These are phyloP conservation scores for Fistularia commersonii DNA, from an alignment of 2,797 vertebrate genomes.

Conservation along the genomic window DNA sequence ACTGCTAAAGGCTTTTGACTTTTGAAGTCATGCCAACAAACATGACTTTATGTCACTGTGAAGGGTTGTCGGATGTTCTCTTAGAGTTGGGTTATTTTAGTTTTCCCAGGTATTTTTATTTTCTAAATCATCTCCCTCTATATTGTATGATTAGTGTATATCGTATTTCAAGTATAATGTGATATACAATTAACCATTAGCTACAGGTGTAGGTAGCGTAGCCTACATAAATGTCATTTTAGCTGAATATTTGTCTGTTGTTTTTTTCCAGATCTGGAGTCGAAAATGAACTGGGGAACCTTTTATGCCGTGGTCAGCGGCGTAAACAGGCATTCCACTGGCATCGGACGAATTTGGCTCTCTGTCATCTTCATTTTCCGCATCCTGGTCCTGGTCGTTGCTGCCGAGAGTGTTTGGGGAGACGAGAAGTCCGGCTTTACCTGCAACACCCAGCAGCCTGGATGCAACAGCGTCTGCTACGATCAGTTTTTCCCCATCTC, in stretches of 20 bases:
- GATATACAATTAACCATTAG: background rate
- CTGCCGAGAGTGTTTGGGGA: constrained; percentile 96
- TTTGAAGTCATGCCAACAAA: too few species aligned
- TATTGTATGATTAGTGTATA: too few species aligned
- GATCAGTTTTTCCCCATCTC: constrained; percentile 98
- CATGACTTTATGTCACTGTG: too few species aligned
- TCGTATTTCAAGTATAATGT: background rate
- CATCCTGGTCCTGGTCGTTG: constrained; percentile 95
- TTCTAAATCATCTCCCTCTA: too few species aligned
- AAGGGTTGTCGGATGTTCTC: too few species aligned
- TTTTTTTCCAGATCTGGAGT: constrained; percentile 80
- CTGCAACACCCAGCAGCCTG: constrained; percentile 97
- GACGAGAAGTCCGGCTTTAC: constrained; percentile 93
- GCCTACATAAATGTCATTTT: background rate
- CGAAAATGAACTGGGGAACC: constrained; percentile 95
- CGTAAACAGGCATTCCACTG: constrained; percentile 95
- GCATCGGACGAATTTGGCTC: constrained; percentile 95
- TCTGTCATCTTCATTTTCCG: constrained; percentile 99
- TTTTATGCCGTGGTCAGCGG: constrained; percentile 95
- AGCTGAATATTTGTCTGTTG: constrained; percentile 3
- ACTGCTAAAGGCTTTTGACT: too few species aligned
- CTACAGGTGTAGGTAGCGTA: background rate
- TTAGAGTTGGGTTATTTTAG: too few species aligned
- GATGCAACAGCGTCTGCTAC: constrained; percentile 97
- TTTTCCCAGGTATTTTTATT: too few species aligned